phyloP scores from a whole-genome alignment of 2,888 invertebrate genomes.

The Alcis repandata region DNA sequence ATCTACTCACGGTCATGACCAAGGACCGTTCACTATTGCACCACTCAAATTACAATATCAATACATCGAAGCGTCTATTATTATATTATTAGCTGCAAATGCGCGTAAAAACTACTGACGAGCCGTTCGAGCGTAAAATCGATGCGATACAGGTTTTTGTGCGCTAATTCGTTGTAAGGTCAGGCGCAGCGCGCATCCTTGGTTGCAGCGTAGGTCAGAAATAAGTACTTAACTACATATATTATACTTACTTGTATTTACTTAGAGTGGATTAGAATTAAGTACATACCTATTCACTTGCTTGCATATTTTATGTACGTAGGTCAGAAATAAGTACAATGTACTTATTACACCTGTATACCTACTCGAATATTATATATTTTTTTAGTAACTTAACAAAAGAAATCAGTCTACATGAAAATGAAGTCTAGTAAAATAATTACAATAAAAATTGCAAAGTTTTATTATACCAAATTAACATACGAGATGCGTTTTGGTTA shows the following conservation, averaged over 20 bases:
- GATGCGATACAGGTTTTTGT: conserved; percentile 46
- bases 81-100: conserved; percentile 14
- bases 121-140: conserved; percentile 47
- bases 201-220: conserved; percentile 28
- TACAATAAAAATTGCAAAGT: too few species aligned
- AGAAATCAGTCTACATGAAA: too few species aligned
- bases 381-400: too few species aligned
- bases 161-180: conserved; percentile 36
- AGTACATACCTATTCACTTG: too few species aligned
- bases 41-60: conserved; percentile 27
- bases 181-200: conserved; percentile 39
- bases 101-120: conserved; percentile 40
- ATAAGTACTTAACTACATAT: not conserved
- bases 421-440: too few species aligned
- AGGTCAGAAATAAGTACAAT: too few species aligned
- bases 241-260: not conserved
- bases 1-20: conserved; percentile 25
- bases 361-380: too few species aligned
- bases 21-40: conserved; percentile 13
- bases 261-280: too few species aligned
- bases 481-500: too few species aligned
- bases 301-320: too few species aligned
- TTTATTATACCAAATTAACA: too few species aligned
- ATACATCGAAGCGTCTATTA: conserved; percentile 12
- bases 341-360: too few species aligned